These are phyloP conservation scores for Kryptolebias marmoratus DNA, from an alignment of 2,113 vertebrate species.

Conservation along the genomic window DNA sequence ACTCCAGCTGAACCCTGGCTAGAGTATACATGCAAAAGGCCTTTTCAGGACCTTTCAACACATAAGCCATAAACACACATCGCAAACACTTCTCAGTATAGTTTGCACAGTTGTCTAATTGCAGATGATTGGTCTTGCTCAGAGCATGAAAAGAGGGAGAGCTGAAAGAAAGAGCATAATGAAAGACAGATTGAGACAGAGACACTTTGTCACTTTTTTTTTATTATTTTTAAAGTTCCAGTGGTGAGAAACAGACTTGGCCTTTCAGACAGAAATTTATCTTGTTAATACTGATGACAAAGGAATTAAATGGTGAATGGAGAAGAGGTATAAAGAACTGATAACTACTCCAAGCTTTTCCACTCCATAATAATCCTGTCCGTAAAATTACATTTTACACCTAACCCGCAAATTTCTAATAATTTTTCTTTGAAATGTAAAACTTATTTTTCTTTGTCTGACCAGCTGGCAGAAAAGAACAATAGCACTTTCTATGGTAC, in stretches of 20 bases:
- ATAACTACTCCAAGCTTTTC: slow-evolving; percentile 53
- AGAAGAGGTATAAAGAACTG: slow-evolving; percentile 24
- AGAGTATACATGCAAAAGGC: slow-evolving; percentile 36
- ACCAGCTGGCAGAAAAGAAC: slow-evolving; percentile 38
- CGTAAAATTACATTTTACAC: slow-evolving; percentile 55
- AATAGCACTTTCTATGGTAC: slow-evolving; percentile 29
- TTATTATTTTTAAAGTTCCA: slow-evolving; percentile 16
- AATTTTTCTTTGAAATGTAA: slow-evolving; percentile 38
- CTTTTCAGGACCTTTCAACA: slow-evolving; percentile 58
- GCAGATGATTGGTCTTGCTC: slow-evolving; percentile 62
- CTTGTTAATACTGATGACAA: slow-evolving; percentile 39
- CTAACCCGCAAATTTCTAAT: slow-evolving; percentile 2
- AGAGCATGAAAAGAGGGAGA: slow-evolving; percentile 36
- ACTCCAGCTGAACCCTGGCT: slow-evolving; percentile 65
- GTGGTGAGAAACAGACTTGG: slow-evolving; percentile 16
- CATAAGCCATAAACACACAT: slow-evolving; percentile 35
- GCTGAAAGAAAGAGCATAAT: slow-evolving; percentile 13
- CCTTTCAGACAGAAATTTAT: slow-evolving; percentile 32
- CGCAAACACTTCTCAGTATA: slow-evolving; percentile 59
- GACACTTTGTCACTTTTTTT: slow-evolving; percentile 34
- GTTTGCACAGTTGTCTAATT: slow-evolving; percentile 74
- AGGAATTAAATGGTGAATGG: slow-evolving; percentile 28
- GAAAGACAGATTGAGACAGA: slow-evolving; percentile 49
- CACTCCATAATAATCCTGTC: slow-evolving; percentile 49
- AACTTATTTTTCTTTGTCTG: slow-evolving; percentile 36